Evolutionary conservation across 2,888 invertebrate species (phyloP), one percentile per base, ranked within the genome.

Genomic region (Caenorhabditis japonica): DNA sequence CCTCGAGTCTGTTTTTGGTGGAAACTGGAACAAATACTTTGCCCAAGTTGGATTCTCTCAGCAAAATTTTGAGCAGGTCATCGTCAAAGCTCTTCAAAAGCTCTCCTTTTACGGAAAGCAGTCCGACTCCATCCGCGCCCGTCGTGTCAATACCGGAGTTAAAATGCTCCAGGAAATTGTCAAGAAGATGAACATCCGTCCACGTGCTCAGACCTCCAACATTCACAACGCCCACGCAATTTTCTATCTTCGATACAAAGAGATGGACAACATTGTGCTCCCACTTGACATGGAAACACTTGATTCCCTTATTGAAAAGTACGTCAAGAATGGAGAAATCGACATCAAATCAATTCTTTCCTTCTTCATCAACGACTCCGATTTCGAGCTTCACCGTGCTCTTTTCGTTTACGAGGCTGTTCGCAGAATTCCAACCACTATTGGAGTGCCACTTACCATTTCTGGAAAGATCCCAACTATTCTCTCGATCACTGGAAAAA

Each of bases 371-470:
- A 41, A 39, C 19, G 55, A 70, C 47, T 51, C 49, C 52, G 53
- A 77, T 8, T 60, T 76, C 49, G 59, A 77, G 12, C 27, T 52
- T 15, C 53, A 60, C 71, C 61, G 47, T 34, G 77, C 77, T 33
- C 55, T 73, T 30, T 80, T 52, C 72, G 46, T 77, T 62, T 74
- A 70, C 58, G 73, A 79, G 55, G 33, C 58, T 19, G 56, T 58
- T 38, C 61, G 62, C 44, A 68, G 61, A 25, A 49, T 84, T 55
- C 82, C 83, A 33, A 82, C 83, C 44, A 76, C 80, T 17, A 33
- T 77, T 62, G 84, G 84, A 59, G 34, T 82, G 15, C 85, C 85
- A 30, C 66, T 85, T 23, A 56, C 58, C 30, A 39, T 77, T 53
- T 47, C 75, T 17, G 51, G 55, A 44, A 76, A 76, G 55, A 44